A percentile compares a stretch with the other conserved stretches of the same genome.
Evolutionary conservation across 2,113 vertebrate genomes (phyloP).

Genomic region (Platysteira castanea): DNA sequence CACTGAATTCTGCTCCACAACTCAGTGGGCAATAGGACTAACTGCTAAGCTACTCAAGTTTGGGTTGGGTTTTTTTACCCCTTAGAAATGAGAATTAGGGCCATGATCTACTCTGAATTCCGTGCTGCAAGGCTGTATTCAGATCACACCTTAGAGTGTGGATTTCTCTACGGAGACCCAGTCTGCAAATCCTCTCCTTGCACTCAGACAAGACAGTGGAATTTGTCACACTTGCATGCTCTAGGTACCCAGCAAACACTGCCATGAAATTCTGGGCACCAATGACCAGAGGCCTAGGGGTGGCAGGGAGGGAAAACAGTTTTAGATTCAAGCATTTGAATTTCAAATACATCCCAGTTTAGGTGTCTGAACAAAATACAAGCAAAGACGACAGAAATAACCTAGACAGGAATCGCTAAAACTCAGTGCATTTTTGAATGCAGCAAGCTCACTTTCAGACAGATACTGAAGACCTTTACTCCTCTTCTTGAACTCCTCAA

Average conservation of each 20-base stretch:
- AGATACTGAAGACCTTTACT: neutral
- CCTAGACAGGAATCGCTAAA: neutral
- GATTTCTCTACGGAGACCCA: neutral
- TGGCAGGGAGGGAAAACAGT: neutral
- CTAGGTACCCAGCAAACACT: neutral
- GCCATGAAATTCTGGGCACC: neutral
- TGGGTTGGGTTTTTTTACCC: too few species aligned
- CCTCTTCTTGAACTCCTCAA: neutral
- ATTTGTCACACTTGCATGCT: fast-evolving
- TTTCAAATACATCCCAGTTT: neutral
- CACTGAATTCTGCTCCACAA: neutral
- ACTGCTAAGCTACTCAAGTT: neutral
- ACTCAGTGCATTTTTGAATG: neutral
- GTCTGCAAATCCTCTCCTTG: neutral
- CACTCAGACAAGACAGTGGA: neutral
- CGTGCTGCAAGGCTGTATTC: neutral
- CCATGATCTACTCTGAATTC: neutral
- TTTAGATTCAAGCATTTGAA: neutral
- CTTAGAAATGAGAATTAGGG: neutral
- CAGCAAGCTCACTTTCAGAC: neutral
- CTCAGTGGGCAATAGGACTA: neutral
- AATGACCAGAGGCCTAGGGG: neutral
- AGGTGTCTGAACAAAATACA: neutral
- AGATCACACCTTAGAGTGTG: fast-evolving
- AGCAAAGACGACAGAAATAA: neutral